Base-by-base conservation (phyloP, 2,797 vertebrate genomes). In the Falco novaeseelandiae region DNA sequence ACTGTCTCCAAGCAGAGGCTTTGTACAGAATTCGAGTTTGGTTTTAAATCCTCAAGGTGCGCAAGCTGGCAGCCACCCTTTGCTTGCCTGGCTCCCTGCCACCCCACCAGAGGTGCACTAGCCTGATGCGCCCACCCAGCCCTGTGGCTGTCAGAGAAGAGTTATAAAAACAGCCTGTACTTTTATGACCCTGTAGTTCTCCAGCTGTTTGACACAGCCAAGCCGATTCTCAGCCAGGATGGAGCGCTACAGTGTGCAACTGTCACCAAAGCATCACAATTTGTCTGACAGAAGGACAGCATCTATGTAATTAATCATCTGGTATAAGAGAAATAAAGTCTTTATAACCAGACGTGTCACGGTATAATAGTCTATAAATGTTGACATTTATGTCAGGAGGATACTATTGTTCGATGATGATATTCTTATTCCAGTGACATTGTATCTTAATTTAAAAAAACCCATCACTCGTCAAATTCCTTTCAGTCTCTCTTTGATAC, bases 301-400 rank as follows among this genome's bases (percentile, higher is more conserved):
- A 97, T 95, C 96, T 97, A 91, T 4, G 62, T 95, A 97, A 97
- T 98, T 97, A 96, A 97, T 97, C 96, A 97, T 87, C 79, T 84
- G 94, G 87, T 80, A 21, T 48, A 93, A 89, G 63, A 93, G 97
- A 95, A 98, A 94, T 62, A 94, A 91, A 96, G 83, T 58, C 96
- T 95, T 89, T 94, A 95, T 91, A 96, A 96, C 74, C 71, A 94
- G 90, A 90, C 29, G 25, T 76, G 95, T 95, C 61, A 21, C 0
- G 10, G 93, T 90, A 89, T 89, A 96, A 95, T 57, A 91, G 95
- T 95, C 96, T 94, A 87, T 90, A 97, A 97, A 95, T 83, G 95
- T 81, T 97, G 97, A 96, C 96, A 91, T 97, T 97, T 97, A 94
- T 94, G 88, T 95, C 17, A 95, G 85, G 93, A 96, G 73, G 77